Conservation (phyloP, 2,888 invertebrate genomes). For the Pegoplata infirma region DNA sequence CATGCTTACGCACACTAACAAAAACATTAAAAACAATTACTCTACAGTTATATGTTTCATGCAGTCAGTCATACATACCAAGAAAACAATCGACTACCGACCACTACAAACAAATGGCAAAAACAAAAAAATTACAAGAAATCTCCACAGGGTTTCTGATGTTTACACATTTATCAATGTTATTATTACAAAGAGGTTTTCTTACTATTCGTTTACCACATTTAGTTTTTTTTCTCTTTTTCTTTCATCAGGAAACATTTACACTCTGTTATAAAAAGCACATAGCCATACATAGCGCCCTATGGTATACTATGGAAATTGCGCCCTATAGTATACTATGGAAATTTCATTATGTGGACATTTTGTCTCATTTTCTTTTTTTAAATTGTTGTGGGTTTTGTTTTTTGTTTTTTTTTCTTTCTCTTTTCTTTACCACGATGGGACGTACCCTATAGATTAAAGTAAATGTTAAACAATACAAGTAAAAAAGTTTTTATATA, state of each 20-base stretch:
- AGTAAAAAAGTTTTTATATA: no score
- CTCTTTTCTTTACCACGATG: not conserved
- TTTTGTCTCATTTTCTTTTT: no score
- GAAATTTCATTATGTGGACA: conserved; percentile 10
- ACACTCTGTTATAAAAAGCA: not conserved
- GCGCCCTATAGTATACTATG: not conserved
- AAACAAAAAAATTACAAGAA: not conserved
- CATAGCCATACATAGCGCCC: not conserved
- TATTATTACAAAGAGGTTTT: conserved; percentile 8
- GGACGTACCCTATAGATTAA: not conserved
- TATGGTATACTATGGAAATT: not conserved
- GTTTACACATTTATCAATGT: conserved; percentile 9
- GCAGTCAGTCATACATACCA: not conserved
- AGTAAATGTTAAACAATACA: not conserved
- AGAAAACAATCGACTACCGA: not conserved
- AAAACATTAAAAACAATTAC: not conserved
- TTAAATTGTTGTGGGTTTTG: no score
- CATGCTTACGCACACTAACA: not conserved
- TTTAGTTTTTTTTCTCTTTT: not conserved
- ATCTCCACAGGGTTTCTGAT: not conserved
- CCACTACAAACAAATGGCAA: not conserved
- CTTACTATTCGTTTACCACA: no score
- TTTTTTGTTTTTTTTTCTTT: not conserved
- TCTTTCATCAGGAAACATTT: not conserved
- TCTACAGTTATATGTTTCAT: not conserved